Evolutionary conservation across 2,797 vertebrate genomes (phyloP).

Genomic region (Pristis pectinata): DNA sequence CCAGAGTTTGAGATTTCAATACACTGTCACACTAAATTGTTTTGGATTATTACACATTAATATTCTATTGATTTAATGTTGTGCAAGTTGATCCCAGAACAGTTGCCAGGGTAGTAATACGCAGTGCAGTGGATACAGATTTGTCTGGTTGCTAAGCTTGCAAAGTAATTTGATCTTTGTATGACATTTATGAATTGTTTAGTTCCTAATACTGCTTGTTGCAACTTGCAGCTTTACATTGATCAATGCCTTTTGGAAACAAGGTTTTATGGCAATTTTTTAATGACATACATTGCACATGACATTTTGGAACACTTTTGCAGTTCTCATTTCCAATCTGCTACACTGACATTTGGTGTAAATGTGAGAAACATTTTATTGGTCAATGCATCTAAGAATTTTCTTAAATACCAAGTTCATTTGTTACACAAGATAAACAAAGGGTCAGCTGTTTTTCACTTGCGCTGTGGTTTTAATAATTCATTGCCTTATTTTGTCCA

Average conservation of each 20-base stretch:
- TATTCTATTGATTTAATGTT: neutral
- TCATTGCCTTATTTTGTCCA: neutral
- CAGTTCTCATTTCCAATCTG: neutral
- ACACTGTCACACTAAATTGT: neutral
- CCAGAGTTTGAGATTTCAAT: neutral
- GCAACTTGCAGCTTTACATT: neutral
- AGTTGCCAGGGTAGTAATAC: neutral
- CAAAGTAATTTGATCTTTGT: neutral
- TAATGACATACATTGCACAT: neutral
- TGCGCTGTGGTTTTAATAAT: neutral
- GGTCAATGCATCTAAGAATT: neutral
- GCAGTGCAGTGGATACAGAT: neutral
- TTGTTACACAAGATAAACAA: neutral
- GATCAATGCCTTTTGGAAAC: neutral
- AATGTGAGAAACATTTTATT: neutral
- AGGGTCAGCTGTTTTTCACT: neutral
- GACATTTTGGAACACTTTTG: neutral
- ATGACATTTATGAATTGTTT: neutral
- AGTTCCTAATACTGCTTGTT: neutral
- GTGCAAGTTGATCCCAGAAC: neutral
- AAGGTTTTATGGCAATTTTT: neutral
- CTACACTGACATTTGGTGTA: neutral
- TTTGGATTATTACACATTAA: neutral
- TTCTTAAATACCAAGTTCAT: neutral
- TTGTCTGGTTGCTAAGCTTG: neutral